Evolutionary conservation across 2,888 invertebrate species (phyloP).

Genomic region (Pemphredon lugubris): DNA sequence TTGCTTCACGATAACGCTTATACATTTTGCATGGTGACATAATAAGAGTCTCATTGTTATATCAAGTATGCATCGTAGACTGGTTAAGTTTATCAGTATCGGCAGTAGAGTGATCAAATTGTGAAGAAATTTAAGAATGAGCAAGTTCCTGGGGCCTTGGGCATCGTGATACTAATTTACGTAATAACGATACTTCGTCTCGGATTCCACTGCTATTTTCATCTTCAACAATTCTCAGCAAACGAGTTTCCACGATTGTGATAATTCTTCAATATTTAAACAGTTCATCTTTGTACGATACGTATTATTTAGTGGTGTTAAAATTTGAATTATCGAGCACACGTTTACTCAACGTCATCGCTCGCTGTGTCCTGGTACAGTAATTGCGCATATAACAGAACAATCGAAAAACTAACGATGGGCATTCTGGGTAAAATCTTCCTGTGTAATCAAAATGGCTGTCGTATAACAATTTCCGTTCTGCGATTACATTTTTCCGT

Average conservation of each 20-base stretch:
- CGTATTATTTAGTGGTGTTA: not conserved
- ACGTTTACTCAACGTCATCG: slow-evolving; percentile 1
- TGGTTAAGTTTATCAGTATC: slow-evolving; percentile 1
- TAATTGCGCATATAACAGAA: slow-evolving; percentile 56
- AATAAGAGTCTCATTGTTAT: slow-evolving; percentile 24
- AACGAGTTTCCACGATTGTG: not conserved
- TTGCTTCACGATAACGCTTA: slow-evolving; percentile 35
- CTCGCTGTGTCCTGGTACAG: slow-evolving; percentile 4
- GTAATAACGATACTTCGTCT: not conserved
- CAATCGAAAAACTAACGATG: slow-evolving; percentile 55
- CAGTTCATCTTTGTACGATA: not conserved
- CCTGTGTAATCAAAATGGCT: slow-evolving; percentile 71
- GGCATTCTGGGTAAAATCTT: slow-evolving; percentile 74
- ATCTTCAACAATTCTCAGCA: no score
- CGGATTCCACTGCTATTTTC: not conserved
- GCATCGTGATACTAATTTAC: not conserved
- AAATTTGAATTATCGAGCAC: not conserved
- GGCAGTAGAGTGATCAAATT: slow-evolving; percentile 12
- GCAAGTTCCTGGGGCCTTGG: slow-evolving; percentile 46
- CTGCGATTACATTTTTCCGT: slow-evolving; percentile 23
- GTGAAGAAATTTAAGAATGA: slow-evolving; percentile 13
- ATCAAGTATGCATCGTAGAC: slow-evolving; percentile 8
- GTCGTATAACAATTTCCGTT: slow-evolving; percentile 61
- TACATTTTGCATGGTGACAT: slow-evolving; percentile 52
- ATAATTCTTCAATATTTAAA: not conserved